Conservation (phyloP, 2,888 invertebrate genomes). For the Villa cingulata region DNA sequence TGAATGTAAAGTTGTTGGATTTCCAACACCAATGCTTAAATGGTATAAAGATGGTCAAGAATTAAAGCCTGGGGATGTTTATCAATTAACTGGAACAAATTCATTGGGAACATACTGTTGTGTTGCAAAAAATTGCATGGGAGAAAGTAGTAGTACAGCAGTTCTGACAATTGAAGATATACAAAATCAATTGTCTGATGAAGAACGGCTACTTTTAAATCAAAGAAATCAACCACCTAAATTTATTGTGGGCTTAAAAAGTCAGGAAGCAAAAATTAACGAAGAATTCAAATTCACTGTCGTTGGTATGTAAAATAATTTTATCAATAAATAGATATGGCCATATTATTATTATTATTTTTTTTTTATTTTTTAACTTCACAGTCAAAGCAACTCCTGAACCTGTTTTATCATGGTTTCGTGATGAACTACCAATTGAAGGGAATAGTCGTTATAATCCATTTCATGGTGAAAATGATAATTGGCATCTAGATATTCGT, state of each 20-base stretch:
- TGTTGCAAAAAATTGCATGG: conserved; percentile 82
- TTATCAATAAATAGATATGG: not conserved
- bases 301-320: conserved; percentile 44
- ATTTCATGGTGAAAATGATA: conserved; percentile 53
- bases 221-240: conserved; percentile 74
- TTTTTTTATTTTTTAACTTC: conserved; percentile 8
- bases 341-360: not conserved
- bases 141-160: conserved; percentile 72
- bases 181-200: conserved; percentile 75
- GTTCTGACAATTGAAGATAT: conserved; percentile 83
- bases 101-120: conserved; percentile 82
- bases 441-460: conserved; percentile 53
- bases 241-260: conserved; percentile 67
- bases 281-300: conserved; percentile 68
- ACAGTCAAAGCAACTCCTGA: conserved; percentile 65
- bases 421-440: conserved; percentile 69
- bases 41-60: conserved; percentile 93
- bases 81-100: conserved; percentile 80
- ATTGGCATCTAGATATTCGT: conserved; percentile 57
- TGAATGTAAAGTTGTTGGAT: conserved; percentile 86
- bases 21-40: conserved; percentile 71
- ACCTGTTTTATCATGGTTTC: conserved; percentile 74
- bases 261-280: conserved; percentile 68
- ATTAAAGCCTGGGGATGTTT: conserved; percentile 81
- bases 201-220: conserved; percentile 48